Percentiles rank a stretch among this genome's conserved stretches.
Conservation (phyloP, 2,888 invertebrate genomes). For the Rhagium mordax region DNA sequence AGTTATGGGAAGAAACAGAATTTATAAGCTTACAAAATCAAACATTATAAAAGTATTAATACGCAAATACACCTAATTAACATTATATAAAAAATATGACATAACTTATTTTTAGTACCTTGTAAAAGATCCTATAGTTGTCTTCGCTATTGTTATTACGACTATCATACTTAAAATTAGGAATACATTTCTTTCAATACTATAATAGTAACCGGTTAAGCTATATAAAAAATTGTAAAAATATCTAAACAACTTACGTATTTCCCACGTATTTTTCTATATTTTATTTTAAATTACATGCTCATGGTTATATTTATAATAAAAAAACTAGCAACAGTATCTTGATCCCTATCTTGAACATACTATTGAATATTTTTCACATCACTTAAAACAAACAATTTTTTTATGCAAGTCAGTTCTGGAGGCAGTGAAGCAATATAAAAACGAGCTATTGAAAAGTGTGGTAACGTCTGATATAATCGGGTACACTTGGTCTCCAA, state of each 20-base stretch:
- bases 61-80: too few species aligned
- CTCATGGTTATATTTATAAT: not conserved
- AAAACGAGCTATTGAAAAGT: conserved; percentile 18
- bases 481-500: conserved; percentile 4
- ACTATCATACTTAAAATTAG: too few species aligned
- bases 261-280: conserved; percentile 12
- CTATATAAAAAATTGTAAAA: not conserved
- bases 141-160: too few species aligned
- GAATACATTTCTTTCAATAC: too few species aligned
- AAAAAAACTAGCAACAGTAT: conserved; percentile 5
- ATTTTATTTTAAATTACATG: conserved; percentile 5
- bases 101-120: too few species aligned
- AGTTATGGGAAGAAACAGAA: too few species aligned
- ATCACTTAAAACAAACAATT: conserved; percentile 24
- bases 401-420: conserved; percentile 29
- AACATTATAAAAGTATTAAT: too few species aligned
- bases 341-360: conserved; percentile 21
- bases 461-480: conserved; percentile 19
- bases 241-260: not conserved
- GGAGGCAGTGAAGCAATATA: conserved; percentile 17
- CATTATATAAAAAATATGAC: too few species aligned
- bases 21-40: too few species aligned
- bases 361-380: conserved; percentile 31
- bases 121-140: too few species aligned
- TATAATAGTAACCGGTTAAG: not conserved